Evolutionary conservation across 2,888 invertebrate species (phyloP).

Genomic region (Metalampra italica): DNA sequence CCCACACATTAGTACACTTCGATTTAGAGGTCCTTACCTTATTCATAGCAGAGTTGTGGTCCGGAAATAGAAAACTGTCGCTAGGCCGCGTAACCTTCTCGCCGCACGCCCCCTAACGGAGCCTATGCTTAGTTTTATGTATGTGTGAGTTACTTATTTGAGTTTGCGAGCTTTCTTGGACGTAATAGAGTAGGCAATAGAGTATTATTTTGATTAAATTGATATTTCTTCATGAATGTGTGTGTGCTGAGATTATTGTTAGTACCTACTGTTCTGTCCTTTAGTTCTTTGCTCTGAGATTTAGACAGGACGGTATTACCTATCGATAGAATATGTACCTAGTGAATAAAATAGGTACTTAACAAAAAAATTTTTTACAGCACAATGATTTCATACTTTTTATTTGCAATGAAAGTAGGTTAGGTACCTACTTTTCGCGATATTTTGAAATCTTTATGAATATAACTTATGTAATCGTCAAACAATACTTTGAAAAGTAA

Average conservation of each 20-base stretch:
- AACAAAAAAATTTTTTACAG: too few species aligned
- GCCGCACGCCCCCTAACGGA: slow-evolving; percentile 52
- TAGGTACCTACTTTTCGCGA: too few species aligned
- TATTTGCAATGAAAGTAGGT: background rate
- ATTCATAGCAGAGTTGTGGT: slow-evolving; percentile 61
- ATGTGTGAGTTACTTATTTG: slow-evolving; percentile 10
- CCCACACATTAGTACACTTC: slow-evolving; percentile 15
- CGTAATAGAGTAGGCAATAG: background rate
- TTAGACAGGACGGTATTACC: too few species aligned
- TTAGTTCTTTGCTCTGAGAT: too few species aligned
- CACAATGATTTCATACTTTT: background rate
- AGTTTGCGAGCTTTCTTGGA: slow-evolving; percentile 20
- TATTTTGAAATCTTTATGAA: too few species aligned
- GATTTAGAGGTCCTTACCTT: slow-evolving; percentile 42
- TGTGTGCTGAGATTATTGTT: too few species aligned
- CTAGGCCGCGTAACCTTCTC: slow-evolving; percentile 36
- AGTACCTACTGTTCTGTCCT: too few species aligned
- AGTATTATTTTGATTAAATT: background rate
- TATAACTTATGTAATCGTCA: too few species aligned
- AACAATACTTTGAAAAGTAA: background rate
- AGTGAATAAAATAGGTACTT: too few species aligned
- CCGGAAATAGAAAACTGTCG: slow-evolving; percentile 43
- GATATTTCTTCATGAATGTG: too few species aligned
- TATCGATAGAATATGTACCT: too few species aligned
- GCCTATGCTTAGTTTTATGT: slow-evolving; percentile 23